Evolutionary conservation across 2,888 invertebrate species (phyloP).

Genomic region (Atherix ibis): DNA sequence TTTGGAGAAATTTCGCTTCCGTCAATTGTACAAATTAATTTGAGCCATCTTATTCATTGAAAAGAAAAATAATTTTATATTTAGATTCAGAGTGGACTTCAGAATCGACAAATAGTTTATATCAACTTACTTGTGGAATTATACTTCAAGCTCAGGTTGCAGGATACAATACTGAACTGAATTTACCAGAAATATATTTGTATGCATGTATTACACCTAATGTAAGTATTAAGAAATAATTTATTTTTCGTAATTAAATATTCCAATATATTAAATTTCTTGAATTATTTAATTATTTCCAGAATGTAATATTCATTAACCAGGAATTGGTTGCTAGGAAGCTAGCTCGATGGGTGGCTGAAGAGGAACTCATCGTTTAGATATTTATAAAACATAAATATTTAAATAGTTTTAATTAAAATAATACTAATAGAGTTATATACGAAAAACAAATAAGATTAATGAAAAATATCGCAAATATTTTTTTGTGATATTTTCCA

Average conservation of each 20-base stretch:
- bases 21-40: not conserved
- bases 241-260: not conserved
- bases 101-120: slow-evolving; percentile 63
- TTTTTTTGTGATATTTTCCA: no score
- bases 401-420: no score
- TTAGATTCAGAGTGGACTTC: slow-evolving; percentile 49
- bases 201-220: slow-evolving; percentile 58
- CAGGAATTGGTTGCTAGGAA: slow-evolving; percentile 73
- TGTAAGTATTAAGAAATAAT: slow-evolving; percentile 35
- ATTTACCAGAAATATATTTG: slow-evolving; percentile 66
- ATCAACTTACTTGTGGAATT: slow-evolving; percentile 64
- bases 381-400: no score
- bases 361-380: no score
- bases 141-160: slow-evolving; percentile 79
- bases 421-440: no score
- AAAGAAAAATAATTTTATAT: not conserved
- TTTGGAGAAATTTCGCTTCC: not conserved
- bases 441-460: no score
- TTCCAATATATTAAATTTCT: not conserved
- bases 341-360: slow-evolving; percentile 65
- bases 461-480: no score
- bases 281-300: slow-evolving; percentile 26
- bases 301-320: slow-evolving; percentile 72
- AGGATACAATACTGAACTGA: slow-evolving; percentile 56
- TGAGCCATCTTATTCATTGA: slow-evolving; percentile 3